phyloP scores from a whole-genome alignment of 2,888 invertebrate species.

The Meiosimyza decipiens region DNA sequence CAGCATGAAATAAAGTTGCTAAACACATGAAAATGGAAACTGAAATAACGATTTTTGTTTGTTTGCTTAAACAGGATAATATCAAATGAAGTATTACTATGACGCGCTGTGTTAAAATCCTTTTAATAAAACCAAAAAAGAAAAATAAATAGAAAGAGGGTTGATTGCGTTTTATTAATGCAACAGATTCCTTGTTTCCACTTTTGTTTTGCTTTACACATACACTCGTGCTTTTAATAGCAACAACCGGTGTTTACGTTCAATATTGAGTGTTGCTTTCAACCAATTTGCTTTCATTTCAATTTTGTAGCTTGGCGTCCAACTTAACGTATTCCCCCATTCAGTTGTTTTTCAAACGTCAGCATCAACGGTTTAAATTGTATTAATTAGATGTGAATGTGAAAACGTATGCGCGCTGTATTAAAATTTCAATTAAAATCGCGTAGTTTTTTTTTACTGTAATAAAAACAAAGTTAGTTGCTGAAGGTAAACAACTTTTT shows the following conservation, averaged over 20 bases:
- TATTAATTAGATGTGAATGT: background rate
- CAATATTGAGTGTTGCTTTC: background rate
- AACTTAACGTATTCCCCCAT: constrained; percentile 22
- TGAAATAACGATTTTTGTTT: constrained; percentile 33
- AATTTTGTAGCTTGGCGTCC: constrained; percentile 3
- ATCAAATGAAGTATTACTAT: constrained; percentile 41
- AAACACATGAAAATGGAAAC: too few relatives aligned
- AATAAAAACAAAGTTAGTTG: constrained; percentile 24
- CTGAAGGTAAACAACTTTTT: constrained; percentile 46
- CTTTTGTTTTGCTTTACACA: constrained; percentile 1
- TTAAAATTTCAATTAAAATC: background rate
- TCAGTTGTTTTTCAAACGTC: constrained; percentile 46
- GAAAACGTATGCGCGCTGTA: background rate
- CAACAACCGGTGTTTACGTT: constrained; percentile 13
- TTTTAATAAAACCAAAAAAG: background rate
- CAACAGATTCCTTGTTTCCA: background rate
- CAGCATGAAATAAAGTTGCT: too few relatives aligned
- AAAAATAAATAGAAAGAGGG: constrained; percentile 29
- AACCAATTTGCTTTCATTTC: background rate
- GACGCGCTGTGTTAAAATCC: constrained; percentile 29
- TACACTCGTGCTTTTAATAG: background rate
- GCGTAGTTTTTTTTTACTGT: constrained; percentile 15
- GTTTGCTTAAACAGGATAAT: constrained; percentile 16
- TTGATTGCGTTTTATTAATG: constrained; percentile 14
- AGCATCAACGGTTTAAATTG: constrained; percentile 29